Evolutionary conservation across 2,888 invertebrate genomes (phyloP).

Genomic region (Nomada hirtipes): DNA sequence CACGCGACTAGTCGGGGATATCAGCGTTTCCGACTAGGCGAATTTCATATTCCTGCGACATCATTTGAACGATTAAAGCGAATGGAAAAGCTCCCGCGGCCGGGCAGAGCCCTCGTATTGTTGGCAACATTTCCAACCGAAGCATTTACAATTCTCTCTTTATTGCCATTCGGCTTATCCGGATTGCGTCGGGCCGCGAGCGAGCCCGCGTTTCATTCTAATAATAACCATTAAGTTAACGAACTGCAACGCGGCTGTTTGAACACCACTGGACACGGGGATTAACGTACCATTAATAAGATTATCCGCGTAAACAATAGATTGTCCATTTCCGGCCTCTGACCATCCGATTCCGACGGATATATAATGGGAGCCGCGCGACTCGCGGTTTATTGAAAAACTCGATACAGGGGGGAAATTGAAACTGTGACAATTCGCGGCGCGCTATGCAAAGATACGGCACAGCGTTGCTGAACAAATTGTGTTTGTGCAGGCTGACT

Average conservation of each 20-base stretch:
- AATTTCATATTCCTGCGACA: conserved; percentile 67
- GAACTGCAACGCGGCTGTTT: conserved; percentile 72
- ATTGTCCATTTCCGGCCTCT: conserved; percentile 52
- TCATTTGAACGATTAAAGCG: conserved; percentile 73
- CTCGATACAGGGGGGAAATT: conserved; percentile 22
- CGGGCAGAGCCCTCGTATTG: conserved; percentile 52
- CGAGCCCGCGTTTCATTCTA: conserved; percentile 72
- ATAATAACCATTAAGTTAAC: conserved; percentile 75
- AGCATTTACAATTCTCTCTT: conserved; percentile 74
- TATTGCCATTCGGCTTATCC: conserved; percentile 74
- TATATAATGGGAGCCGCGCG: conserved; percentile 27
- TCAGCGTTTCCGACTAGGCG: conserved; percentile 62
- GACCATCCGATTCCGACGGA: conserved; percentile 49
- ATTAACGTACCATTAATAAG: conserved; percentile 71
- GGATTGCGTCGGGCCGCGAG: conserved; percentile 69
- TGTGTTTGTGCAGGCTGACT: no score
- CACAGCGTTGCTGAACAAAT: not conserved
- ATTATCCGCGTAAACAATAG: conserved; percentile 65
- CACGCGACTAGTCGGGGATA: conserved; percentile 34
- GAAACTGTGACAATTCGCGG: conserved; percentile 1
- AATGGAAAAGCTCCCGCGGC: conserved; percentile 51
- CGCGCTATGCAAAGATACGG: not conserved
- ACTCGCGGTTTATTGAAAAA: conserved; percentile 58
- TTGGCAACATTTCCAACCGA: conserved; percentile 72
- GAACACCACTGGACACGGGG: conserved; percentile 63